These are phyloP conservation scores for Pteropus alecto DNA, from an alignment of 2,113 vertebrate species.

Conservation along the genomic window DNA sequence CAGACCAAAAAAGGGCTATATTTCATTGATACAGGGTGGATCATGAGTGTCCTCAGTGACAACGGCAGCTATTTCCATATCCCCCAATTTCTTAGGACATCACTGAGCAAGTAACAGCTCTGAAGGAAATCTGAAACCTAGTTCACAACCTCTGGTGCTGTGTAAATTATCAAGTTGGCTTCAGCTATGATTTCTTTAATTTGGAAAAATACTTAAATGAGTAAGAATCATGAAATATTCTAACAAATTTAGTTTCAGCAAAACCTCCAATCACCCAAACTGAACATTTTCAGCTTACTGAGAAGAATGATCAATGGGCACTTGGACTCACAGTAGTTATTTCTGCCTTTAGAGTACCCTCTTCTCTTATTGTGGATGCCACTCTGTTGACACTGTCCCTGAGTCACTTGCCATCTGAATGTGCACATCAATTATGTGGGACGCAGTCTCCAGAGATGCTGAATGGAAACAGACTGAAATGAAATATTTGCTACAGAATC, in stretches of 20 bases:
- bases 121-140: not conserved
- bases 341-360: conserved; percentile 40
- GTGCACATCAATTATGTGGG: conserved; percentile 33
- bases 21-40: not conserved
- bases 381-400: conserved; percentile 43
- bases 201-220: not conserved
- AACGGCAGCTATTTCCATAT: not conserved
- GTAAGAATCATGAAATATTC: not conserved
- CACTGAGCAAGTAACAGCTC: not conserved
- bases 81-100: not conserved
- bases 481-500: conserved; percentile 55
- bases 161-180: not conserved
- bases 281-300: not conserved
- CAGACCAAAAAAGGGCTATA: not conserved
- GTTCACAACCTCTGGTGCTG: not conserved
- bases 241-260: not conserved
- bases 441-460: conserved; percentile 54
- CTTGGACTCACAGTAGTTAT: not conserved
- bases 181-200: conserved; percentile 9
- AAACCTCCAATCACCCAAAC: not conserved
- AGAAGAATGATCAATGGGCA: not conserved
- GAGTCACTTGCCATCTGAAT: conserved; percentile 46
- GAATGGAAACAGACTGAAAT: conserved; percentile 54
- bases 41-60: not conserved
- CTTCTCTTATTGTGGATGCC: not conserved